phyloP scores from a whole-genome alignment of 2,888 invertebrate genomes.

The Sinotaia quadrata region DNA sequence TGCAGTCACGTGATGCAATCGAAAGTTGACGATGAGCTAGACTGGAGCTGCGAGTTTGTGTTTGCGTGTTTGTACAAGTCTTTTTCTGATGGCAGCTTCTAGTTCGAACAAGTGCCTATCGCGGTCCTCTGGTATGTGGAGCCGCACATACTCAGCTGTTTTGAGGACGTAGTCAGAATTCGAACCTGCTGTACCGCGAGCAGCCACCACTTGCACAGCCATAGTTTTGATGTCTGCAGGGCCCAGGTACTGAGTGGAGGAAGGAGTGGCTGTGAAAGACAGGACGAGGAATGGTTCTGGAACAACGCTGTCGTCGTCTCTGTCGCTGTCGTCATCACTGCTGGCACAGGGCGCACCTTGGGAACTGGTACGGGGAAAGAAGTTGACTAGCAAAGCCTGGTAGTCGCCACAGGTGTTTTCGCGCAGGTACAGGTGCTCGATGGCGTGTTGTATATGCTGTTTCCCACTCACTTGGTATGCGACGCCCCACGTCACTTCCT shows the following conservation, averaged over 20 bases:
- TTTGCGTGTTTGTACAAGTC: too few species aligned
- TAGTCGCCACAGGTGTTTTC: constrained; percentile 32
- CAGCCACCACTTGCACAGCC: constrained; percentile 33
- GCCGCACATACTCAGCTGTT: constrained; percentile 31
- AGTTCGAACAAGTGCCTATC: constrained; percentile 33
- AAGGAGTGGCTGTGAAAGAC: constrained; percentile 28
- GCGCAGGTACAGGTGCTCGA: constrained; percentile 29
- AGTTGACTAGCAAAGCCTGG: constrained; percentile 21
- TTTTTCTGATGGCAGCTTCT: constrained; percentile 29
- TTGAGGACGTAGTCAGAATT: constrained; percentile 36
- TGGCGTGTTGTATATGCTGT: constrained; percentile 27
- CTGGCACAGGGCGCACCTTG: not conserved
- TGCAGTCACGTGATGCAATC: too few species aligned
- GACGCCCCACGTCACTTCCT: constrained; percentile 36
- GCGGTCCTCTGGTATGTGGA: constrained; percentile 34
- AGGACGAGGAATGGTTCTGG: constrained; percentile 23
- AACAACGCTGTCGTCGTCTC: not conserved
- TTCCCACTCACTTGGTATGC: constrained; percentile 32
- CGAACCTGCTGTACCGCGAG: constrained; percentile 27
- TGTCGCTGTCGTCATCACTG: not conserved
- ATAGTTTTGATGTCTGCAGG: constrained; percentile 26
- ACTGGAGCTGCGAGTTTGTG: too few species aligned
- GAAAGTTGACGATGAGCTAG: too few species aligned
- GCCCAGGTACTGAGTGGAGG: constrained; percentile 32
- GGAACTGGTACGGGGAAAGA: constrained; percentile 25